phyloP scores from a whole-genome alignment of 2,113 vertebrate genomes.

The Lates calcarifer region DNA sequence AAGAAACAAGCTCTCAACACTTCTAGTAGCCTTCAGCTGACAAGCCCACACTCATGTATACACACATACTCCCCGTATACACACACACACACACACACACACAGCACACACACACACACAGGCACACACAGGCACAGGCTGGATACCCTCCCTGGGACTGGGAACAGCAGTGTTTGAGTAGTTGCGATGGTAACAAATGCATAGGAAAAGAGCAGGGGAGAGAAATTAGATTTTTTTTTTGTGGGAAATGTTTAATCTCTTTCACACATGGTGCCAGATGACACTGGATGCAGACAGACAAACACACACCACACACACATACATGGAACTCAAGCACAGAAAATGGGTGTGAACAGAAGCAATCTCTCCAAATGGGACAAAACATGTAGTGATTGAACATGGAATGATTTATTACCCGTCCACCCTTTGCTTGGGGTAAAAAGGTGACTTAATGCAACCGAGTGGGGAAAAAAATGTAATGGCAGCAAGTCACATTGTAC shows the following conservation, averaged over 20 bases:
- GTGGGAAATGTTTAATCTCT: constrained; percentile 63
- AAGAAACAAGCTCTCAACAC: constrained; percentile 13
- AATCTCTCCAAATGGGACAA: constrained; percentile 37
- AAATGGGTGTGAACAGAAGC: constrained; percentile 13
- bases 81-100: constrained; percentile 20
- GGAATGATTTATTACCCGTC: constrained; percentile 44
- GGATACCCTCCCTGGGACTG: constrained; percentile 38
- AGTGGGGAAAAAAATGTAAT: constrained; percentile 9
- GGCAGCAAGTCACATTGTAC: neutral
- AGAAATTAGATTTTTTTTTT: constrained; percentile 67
- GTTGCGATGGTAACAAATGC: constrained; percentile 68
- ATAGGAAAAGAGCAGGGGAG: constrained; percentile 39
- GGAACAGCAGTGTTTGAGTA: constrained; percentile 65
- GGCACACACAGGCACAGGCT: constrained; percentile 17
- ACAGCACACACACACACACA: neutral
- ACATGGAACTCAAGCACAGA: neutral
- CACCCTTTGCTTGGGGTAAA: constrained; percentile 11
- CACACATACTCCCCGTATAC: no score
- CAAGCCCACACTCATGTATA: neutral
- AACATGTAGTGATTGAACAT: constrained; percentile 38
- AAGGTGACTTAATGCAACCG: constrained; percentile 22
- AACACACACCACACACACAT: constrained; percentile 20
- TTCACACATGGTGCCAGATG: constrained; percentile 67
- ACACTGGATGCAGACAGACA: constrained; percentile 25
- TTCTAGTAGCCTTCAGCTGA: neutral